Evolutionary conservation across 2,888 invertebrate species (phyloP).

Genomic region (Apotomis betuletana): DNA sequence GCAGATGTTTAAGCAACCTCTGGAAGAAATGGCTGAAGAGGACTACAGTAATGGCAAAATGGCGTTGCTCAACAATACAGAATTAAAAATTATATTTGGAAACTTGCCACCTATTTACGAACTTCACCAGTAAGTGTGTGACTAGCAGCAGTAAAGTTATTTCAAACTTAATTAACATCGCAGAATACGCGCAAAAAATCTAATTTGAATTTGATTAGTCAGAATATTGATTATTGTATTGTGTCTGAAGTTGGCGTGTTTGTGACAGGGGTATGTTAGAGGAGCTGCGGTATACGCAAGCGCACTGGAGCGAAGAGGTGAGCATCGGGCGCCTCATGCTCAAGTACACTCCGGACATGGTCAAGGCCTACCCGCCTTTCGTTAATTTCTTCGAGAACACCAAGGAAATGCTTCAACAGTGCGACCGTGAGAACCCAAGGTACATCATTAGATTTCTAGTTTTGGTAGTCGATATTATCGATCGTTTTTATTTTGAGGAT

Average conservation of each 20-base stretch:
- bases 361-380: slow-evolving; percentile 98
- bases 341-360: slow-evolving; percentile 93
- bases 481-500: too few relatives aligned
- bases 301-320: slow-evolving; percentile 94
- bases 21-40: slow-evolving; percentile 93
- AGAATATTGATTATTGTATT: not conserved
- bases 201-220: too few relatives aligned
- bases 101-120: slow-evolving; percentile 97
- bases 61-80: slow-evolving; percentile 93
- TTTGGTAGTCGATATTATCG: too few relatives aligned
- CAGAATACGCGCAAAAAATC: too few relatives aligned
- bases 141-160: too few relatives aligned
- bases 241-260: not conserved
- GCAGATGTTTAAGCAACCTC: slow-evolving; percentile 95
- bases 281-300: slow-evolving; percentile 85
- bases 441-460: slow-evolving; percentile 42
- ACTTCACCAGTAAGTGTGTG: slow-evolving; percentile 88
- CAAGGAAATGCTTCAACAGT: slow-evolving; percentile 95
- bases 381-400: slow-evolving; percentile 99
- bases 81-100: slow-evolving; percentile 97
- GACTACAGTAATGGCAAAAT: slow-evolving; percentile 86
- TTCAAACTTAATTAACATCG: too few relatives aligned
- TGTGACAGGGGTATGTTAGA: slow-evolving; percentile 83
- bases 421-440: slow-evolving; percentile 96
- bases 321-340: slow-evolving; percentile 94